Evolutionary conservation across 2,888 invertebrate genomes (phyloP).

Genomic region (Blera fallax): DNA sequence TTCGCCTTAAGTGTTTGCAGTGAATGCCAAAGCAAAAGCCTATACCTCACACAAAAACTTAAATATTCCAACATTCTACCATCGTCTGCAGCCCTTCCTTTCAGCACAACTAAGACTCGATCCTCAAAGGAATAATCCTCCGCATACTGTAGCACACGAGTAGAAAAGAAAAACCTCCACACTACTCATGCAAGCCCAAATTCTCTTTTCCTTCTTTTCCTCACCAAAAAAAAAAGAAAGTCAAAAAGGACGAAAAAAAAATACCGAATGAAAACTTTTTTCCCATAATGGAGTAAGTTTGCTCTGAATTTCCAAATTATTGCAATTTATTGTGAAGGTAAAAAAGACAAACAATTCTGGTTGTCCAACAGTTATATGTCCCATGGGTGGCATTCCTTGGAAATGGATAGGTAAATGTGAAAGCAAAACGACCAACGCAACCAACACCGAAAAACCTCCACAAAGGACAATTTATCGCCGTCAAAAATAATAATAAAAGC

Average conservation of each 20-base stretch:
- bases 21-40: constrained; percentile 42
- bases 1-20: constrained; percentile 48
- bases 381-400: constrained; percentile 57
- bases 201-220: not conserved
- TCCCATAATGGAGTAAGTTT: constrained; percentile 54
- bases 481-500: constrained; percentile 60
- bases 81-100: not conserved
- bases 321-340: constrained; percentile 67
- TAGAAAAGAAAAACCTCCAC: constrained; percentile 10
- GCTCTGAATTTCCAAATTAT: constrained; percentile 53
- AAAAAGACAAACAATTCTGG: constrained; percentile 66
- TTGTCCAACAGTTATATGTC: constrained; percentile 69
- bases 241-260: not conserved
- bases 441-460: constrained; percentile 27
- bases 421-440: not conserved
- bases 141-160: constrained; percentile 3
- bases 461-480: constrained; percentile 60
- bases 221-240: not conserved
- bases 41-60: not conserved
- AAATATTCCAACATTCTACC: constrained; percentile 39
- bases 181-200: not conserved
- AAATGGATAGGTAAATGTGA: constrained; percentile 44
- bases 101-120: constrained; percentile 30
- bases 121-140: constrained; percentile 47
- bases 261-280: not conserved